A percentile compares a stretch with the other conserved stretches of the same genome.
Conservation (phyloP, 1,140 invertebrate genomes). For the Homalodisca vitripennis region DNA sequence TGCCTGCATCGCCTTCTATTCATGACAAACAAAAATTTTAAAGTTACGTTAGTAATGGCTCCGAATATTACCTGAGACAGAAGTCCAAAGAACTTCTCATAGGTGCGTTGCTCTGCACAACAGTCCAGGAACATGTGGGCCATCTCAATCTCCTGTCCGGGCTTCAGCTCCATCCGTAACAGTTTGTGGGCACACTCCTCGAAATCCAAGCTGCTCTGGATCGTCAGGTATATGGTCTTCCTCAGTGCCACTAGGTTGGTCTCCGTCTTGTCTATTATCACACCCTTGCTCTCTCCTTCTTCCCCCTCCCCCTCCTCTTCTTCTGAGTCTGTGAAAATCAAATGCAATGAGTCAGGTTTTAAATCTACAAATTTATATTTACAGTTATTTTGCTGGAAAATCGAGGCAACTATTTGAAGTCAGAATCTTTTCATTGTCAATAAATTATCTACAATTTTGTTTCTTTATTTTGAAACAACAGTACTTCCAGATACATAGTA, state of each 20-base stretch:
- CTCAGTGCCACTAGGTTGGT: slow-evolving; percentile 93
- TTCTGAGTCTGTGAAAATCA: too few relatives aligned
- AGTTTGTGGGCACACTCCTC: slow-evolving; percentile 99
- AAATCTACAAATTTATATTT: too few relatives aligned
- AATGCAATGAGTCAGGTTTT: too few relatives aligned
- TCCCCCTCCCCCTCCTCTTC: slow-evolving; percentile 36
- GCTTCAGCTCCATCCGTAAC: slow-evolving; percentile 95
- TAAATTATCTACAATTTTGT: too few relatives aligned
- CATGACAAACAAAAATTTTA: too few relatives aligned
- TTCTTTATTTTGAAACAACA: too few relatives aligned
- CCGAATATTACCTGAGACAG: slow-evolving; percentile 75
- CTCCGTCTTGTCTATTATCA: slow-evolving; percentile 96
- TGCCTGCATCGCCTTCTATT: too few relatives aligned
- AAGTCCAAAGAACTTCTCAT: slow-evolving; percentile 97
- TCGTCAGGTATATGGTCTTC: slow-evolving; percentile 96
- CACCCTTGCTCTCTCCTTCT: slow-evolving; percentile 52
- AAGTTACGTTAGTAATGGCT: too few relatives aligned
- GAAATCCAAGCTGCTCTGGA: slow-evolving; percentile 97
- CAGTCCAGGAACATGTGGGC: slow-evolving; percentile 99
- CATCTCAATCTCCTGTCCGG: slow-evolving; percentile 88
- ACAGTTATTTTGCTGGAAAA: too few relatives aligned
- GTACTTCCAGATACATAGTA: too few relatives aligned
- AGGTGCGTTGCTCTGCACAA: slow-evolving; percentile 97
- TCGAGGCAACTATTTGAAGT: too few relatives aligned
- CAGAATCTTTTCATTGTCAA: too few relatives aligned